Conservation (phyloP, 2,888 invertebrate species). For the Metallyticus violacea region DNA sequence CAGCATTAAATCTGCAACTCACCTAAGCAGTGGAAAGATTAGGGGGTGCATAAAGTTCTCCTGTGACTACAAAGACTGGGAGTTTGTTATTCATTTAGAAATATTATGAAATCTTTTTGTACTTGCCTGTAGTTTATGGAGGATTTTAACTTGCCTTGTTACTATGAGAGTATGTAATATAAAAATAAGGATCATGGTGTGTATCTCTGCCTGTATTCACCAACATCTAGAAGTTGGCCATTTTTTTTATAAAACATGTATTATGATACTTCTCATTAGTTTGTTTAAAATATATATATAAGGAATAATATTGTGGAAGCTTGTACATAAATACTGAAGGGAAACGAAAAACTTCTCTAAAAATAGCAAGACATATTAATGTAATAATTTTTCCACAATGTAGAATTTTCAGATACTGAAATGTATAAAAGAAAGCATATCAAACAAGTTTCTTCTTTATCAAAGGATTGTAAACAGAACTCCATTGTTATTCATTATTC, state of each 20-base stretch:
- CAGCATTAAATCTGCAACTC: neutral
- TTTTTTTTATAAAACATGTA: too few species aligned
- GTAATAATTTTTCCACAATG: neutral
- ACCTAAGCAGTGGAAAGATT: neutral
- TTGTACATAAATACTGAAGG: neutral
- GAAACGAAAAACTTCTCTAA: neutral
- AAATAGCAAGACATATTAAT: neutral
- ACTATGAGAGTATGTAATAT: neutral
- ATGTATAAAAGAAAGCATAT: slow-evolving; percentile 19
- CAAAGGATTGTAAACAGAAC: neutral
- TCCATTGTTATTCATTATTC: slow-evolving; percentile 1
- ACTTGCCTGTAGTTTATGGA: neutral
- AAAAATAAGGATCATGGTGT: neutral
- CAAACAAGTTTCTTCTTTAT: neutral
- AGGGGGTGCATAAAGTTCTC: neutral
- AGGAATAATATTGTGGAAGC: neutral
- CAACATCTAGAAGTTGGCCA: neutral
- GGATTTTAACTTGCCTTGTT: neutral
- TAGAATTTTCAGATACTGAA: neutral
- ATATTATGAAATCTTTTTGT: too few species aligned
- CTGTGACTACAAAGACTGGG: neutral
- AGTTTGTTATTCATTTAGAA: neutral
- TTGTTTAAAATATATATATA: neutral
- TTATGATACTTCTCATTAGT: too few species aligned
- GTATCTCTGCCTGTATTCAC: neutral